Evolutionary conservation across 1,140 invertebrate species (phyloP).

Genomic region (Penaeus chinensis): DNA sequence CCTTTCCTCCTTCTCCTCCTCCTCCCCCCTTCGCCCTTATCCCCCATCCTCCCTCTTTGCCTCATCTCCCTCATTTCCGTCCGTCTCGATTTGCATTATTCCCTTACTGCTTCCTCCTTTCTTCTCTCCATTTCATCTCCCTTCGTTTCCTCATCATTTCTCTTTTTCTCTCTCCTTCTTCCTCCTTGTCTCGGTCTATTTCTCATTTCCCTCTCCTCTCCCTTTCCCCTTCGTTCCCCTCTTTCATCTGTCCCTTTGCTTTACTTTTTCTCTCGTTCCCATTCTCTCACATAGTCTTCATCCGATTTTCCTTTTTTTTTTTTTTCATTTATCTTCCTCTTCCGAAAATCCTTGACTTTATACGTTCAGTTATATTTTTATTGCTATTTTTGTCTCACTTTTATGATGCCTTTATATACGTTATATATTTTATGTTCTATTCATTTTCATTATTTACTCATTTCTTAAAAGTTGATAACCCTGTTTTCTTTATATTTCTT

Average conservation of each 20-base stretch:
- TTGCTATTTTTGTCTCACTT: too few relatives aligned
- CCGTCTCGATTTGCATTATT: too few relatives aligned
- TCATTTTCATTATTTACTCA: too few relatives aligned
- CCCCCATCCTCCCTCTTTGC: not conserved
- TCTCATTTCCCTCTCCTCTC: not conserved
- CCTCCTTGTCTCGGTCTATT: not conserved
- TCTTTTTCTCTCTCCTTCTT: not conserved
- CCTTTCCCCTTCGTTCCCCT: not conserved
- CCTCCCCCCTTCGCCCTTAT: not conserved
- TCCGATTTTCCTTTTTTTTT: not conserved
- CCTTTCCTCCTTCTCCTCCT: not conserved
- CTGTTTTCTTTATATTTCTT: too few relatives aligned
- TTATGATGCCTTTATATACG: too few relatives aligned
- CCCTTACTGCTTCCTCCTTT: not conserved
- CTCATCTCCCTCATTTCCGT: not conserved
- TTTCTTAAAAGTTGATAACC: too few relatives aligned
- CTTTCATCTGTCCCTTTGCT: not conserved
- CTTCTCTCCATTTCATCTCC: not conserved
- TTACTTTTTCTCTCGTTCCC: not conserved
- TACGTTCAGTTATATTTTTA: too few relatives aligned
- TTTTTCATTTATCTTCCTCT: not conserved
- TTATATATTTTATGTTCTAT: too few relatives aligned
- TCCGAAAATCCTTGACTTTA: too few relatives aligned
- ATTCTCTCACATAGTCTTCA: not conserved
- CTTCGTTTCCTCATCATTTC: not conserved